Conservation (phyloP, 2,888 invertebrate species). For the Ochlodes sylvanus region DNA sequence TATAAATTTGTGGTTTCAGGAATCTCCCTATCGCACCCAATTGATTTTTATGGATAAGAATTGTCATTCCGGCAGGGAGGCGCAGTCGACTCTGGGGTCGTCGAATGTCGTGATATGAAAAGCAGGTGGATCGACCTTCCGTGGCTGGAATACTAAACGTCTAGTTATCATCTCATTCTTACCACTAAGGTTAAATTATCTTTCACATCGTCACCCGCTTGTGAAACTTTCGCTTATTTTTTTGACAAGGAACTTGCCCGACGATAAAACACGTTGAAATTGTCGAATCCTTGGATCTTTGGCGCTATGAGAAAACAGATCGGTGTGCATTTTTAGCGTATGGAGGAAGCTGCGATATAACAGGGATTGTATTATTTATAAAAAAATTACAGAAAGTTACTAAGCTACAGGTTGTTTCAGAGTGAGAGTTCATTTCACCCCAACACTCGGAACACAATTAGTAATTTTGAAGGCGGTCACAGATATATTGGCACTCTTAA, state of each 20-base stretch:
- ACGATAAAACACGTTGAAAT: not conserved
- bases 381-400: too few relatives aligned
- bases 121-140: conserved; percentile 79
- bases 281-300: too few relatives aligned
- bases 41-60: conserved; percentile 81
- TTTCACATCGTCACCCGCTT: conserved; percentile 46
- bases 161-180: conserved; percentile 78
- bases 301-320: too few relatives aligned
- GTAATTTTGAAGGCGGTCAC: too few relatives aligned
- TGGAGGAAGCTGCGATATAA: too few relatives aligned
- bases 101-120: conserved; percentile 83
- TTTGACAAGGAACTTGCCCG: not conserved
- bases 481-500: too few relatives aligned
- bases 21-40: conserved; percentile 56
- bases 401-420: too few relatives aligned
- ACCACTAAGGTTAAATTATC: conserved; percentile 71
- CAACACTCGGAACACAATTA: too few relatives aligned
- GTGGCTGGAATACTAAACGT: conserved; percentile 77
- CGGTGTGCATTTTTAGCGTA: too few relatives aligned
- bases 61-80: conserved; percentile 74
- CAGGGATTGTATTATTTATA: too few relatives aligned
- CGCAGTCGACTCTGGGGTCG: conserved; percentile 66
- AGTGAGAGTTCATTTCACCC: too few relatives aligned
- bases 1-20: not conserved
- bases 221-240: conserved; percentile 1